Evolutionary conservation across 2,113 vertebrate genomes (phyloP).

Genomic region (Elanus axillaris): DNA sequence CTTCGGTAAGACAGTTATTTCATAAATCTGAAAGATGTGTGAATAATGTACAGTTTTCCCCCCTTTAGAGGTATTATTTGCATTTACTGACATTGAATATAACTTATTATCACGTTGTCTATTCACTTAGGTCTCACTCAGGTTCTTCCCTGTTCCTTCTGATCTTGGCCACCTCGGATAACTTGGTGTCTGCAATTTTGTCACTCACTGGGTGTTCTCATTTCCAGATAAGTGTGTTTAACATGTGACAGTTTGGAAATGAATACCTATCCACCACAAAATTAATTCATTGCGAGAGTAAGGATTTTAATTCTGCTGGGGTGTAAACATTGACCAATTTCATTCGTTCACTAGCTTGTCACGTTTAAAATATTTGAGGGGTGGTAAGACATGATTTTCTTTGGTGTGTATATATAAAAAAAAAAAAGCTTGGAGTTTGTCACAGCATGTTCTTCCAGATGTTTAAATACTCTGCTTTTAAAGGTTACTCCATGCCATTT

Average conservation of each 20-base stretch:
- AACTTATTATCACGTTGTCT: not conserved
- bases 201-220: not conserved
- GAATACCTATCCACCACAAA: not conserved
- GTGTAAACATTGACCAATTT: not conserved
- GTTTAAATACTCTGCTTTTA: not conserved
- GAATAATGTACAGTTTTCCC: not conserved
- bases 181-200: not conserved
- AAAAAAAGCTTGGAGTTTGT: not conserved
- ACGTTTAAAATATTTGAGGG: not conserved
- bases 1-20: constrained; percentile 3
- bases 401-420: not conserved
- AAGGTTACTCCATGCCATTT: not conserved
- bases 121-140: not conserved
- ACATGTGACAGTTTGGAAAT: not conserved
- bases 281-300: not conserved
- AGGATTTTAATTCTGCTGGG: not conserved
- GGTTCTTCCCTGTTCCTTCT: not conserved
- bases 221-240: not conserved
- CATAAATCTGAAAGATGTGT: constrained; percentile 21
- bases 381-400: not conserved
- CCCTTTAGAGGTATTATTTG: constrained; percentile 4
- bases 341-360: not conserved
- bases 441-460: not conserved
- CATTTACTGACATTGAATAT: constrained; percentile 5
- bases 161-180: not conserved